A percentile compares a stretch with the other conserved stretches of the same genome.
Evolutionary conservation across 2,888 invertebrate genomes (phyloP).

Genomic region (Prosapia bicincta): DNA sequence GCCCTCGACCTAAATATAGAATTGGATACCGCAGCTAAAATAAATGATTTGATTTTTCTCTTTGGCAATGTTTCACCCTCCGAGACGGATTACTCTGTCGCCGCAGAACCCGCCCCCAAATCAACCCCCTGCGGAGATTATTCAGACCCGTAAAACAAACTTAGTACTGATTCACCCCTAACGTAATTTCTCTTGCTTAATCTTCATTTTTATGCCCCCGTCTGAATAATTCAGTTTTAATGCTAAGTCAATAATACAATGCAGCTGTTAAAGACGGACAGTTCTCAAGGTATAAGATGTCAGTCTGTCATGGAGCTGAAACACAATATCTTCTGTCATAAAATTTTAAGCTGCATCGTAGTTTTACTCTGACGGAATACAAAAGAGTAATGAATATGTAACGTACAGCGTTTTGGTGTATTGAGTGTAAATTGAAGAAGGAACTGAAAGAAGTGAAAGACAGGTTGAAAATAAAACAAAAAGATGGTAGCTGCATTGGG

Average conservation of each 20-base stretch:
- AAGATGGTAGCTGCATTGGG: too few species aligned
- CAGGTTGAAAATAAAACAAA: too few species aligned
- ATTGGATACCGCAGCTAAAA: background rate
- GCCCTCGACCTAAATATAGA: background rate
- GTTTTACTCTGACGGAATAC: too few species aligned
- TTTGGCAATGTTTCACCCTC: background rate
- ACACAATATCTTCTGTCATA: too few species aligned
- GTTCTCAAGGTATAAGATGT: background rate
- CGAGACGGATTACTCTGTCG: background rate
- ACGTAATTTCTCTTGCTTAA: background rate
- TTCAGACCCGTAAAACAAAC: constrained; percentile 2
- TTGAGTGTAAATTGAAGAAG: too few species aligned
- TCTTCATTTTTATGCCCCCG: constrained; percentile 2
- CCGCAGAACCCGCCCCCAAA: background rate
- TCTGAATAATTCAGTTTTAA: background rate
- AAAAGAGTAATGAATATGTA: too few species aligned
- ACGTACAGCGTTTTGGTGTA: too few species aligned
- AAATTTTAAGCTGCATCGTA: too few species aligned
- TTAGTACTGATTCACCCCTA: constrained; percentile 2
- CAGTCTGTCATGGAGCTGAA: background rate
- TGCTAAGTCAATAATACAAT: background rate
- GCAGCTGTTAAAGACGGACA: background rate
- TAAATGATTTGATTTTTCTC: background rate
- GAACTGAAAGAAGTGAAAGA: too few species aligned
- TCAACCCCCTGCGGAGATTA: background rate